Conservation (phyloP, 2,797 vertebrate genomes). For the Enteromius viviparus region DNA sequence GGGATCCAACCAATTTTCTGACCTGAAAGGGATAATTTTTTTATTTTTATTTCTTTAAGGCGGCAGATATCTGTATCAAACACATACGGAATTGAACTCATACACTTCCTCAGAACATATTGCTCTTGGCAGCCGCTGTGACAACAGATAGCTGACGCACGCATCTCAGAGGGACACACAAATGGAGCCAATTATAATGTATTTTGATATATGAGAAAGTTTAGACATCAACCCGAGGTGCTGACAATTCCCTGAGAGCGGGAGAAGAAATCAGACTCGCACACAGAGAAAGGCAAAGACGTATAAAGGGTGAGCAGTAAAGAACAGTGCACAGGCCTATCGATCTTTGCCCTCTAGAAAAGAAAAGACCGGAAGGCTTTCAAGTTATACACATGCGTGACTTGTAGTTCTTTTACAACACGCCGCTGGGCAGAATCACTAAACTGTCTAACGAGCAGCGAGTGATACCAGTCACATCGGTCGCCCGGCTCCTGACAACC, state of each 20-base stretch:
- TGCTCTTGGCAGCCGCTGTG: slow-evolving; percentile 75
- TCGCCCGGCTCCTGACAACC: not conserved
- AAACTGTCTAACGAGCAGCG: not conserved
- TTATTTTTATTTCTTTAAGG: not conserved
- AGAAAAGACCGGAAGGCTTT: slow-evolving; percentile 51
- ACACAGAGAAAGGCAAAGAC: not conserved
- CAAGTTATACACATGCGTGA: slow-evolving; percentile 54
- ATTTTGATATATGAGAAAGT: slow-evolving; percentile 78
- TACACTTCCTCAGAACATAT: slow-evolving; percentile 70
- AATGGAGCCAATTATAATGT: slow-evolving; percentile 80
- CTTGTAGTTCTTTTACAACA: slow-evolving; percentile 58
- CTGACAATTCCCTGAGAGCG: slow-evolving; percentile 72
- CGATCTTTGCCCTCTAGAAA: slow-evolving; percentile 64
- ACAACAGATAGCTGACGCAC: slow-evolving; percentile 62
- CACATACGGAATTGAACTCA: slow-evolving; percentile 72
- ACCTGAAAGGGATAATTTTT: slow-evolving; percentile 33
- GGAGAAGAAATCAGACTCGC: slow-evolving; percentile 69
- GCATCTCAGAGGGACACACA: slow-evolving; percentile 76
- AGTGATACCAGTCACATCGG: slow-evolving; percentile 9
- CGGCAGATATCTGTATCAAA: slow-evolving; percentile 48
- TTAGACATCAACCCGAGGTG: slow-evolving; percentile 77
- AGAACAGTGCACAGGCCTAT: slow-evolving; percentile 50
- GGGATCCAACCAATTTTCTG: slow-evolving; percentile 6
- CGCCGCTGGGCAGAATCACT: slow-evolving; percentile 49
- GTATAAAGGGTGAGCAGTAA: slow-evolving; percentile 55